Evolutionary conservation across 2,113 vertebrate genomes (phyloP), one percentile per base, ranked within the genome.

Genomic region (Cyrtonyx montezumae): DNA sequence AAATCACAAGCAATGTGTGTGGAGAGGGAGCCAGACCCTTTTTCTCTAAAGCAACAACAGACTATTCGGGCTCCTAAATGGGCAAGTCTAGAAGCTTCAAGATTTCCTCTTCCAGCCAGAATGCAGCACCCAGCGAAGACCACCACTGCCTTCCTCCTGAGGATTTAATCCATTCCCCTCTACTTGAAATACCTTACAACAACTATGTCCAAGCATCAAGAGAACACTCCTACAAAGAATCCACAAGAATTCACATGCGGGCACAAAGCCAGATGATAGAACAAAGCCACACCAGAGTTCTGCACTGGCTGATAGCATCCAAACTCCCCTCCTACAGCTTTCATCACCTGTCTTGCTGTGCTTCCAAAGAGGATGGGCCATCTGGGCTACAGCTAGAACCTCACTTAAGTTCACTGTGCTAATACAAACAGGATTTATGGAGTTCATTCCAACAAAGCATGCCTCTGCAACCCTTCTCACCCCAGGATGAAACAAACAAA

Each of bases 1-100:
- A 90, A 89, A 90, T 66, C 49, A 84, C 75, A 68, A 84, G 75
- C 0, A 2, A 73, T 25, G 40, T 32, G 36, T 62, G 63, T 3
- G 68, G 34, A 79, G n/a, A 94, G 20, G 48, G 23, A 95, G 45
- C 62, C 43, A 63, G 68, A 91, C 55, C 40, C 59, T 88, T 87
- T 79, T 90, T 79, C 84, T 71, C 82, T 48, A 79, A 56, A 94
- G 91, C 71, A 92, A 87, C 43, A 36, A 71, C 7, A 77, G 67
- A 67, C 14, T 87, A 34, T 61, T 79, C 67, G 45, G 46, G 37
- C 49, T 74, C 28, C 81, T 85, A 8, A 25, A 40, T 1, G 5
- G 40, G 37, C 71, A 80, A 77, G 30, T 26, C 63, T 46, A 12
- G 75, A 91, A 92, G 81, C 2, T 1, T 63, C 49, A 71, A 43